Percentiles rank a stretch among this genome's conserved stretches.
Conservation (phyloP, 2,888 invertebrate genomes). For the Dolomedes plantarius region DNA sequence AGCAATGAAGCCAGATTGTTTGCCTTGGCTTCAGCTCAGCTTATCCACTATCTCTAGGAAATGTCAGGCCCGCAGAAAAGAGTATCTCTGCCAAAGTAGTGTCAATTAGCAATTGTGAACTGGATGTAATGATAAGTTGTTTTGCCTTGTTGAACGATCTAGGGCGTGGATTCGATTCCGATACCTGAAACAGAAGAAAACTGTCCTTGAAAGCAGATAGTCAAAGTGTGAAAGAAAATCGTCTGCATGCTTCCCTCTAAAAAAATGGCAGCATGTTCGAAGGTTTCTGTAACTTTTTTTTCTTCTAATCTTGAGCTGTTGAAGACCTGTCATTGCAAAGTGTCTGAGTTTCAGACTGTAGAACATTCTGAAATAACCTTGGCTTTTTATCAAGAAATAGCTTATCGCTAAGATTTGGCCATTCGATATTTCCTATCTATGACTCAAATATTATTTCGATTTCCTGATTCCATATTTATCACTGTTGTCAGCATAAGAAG, state of each 20-base stretch:
- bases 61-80: background rate
- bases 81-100: background rate
- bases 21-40: background rate
- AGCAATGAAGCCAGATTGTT: background rate
- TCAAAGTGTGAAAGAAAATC: background rate
- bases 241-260: background rate
- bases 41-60: too few relatives aligned
- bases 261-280: constrained; percentile 3
- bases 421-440: background rate
- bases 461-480: too few relatives aligned
- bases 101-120: background rate
- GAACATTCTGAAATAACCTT: constrained; percentile 9
- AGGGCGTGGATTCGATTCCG: constrained; percentile 3
- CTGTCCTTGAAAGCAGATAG: constrained; percentile 3
- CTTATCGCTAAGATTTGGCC: background rate
- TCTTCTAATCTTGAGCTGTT: background rate
- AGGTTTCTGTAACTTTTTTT: background rate
- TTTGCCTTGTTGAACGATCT: background rate
- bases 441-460: too few relatives aligned
- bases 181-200: constrained; percentile 6
- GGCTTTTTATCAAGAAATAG: constrained; percentile 1
- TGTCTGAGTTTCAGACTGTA: background rate
- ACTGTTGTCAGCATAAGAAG: too few relatives aligned
- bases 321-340: background rate
- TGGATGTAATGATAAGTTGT: background rate